These are phyloP conservation scores for Oxycera nigricornis DNA, from an alignment of 2,888 invertebrate species.

Conservation along the genomic window DNA sequence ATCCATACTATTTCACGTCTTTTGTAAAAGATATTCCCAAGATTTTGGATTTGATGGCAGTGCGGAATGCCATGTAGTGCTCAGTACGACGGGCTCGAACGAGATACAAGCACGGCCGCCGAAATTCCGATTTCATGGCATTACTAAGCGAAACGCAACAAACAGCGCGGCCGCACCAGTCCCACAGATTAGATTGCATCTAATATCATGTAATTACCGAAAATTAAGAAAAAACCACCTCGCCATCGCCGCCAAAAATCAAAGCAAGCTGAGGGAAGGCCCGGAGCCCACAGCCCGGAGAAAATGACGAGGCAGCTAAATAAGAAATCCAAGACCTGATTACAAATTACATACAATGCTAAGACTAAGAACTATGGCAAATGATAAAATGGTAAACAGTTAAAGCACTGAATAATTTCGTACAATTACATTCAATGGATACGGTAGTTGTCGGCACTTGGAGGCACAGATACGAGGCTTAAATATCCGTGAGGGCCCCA, in stretches of 20 bases:
- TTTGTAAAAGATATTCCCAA: constrained; percentile 28
- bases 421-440: constrained; percentile 41
- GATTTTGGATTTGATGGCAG: constrained; percentile 24
- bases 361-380: constrained; percentile 40
- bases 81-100: background rate
- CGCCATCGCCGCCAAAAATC: background rate
- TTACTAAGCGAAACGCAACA: constrained; percentile 27
- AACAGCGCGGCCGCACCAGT: background rate
- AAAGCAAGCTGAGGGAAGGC: background rate
- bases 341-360: constrained; percentile 36
- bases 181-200: constrained; percentile 42
- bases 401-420: constrained; percentile 43
- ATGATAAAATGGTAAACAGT: constrained; percentile 43
- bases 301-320: constrained; percentile 5
- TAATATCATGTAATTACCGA: constrained; percentile 44
- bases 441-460: constrained; percentile 26
- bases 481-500: constrained; percentile 22
- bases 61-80: constrained; percentile 4
- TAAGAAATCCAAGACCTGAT: constrained; percentile 28
- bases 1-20: background rate
- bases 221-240: constrained; percentile 32
- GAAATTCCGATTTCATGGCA: constrained; percentile 20
- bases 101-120: background rate
- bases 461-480: constrained; percentile 15
- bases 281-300: background rate